Evolutionary conservation across 2,113 vertebrate genomes (phyloP), one percentile per base, ranked within the genome.

Genomic region (Myrmecobius fasciatus): DNA sequence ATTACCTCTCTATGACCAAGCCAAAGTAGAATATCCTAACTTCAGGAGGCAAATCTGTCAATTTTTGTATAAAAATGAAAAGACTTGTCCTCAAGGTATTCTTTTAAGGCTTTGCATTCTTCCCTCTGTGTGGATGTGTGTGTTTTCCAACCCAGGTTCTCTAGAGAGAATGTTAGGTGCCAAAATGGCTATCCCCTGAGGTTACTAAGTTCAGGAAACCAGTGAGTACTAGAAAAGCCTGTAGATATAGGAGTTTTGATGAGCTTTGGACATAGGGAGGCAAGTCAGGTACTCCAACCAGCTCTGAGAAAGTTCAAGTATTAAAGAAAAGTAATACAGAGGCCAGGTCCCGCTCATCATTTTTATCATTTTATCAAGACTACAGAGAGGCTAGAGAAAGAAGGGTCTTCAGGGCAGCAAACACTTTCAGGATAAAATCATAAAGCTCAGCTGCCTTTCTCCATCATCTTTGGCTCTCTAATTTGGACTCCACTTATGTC

Each of bases 301-400:
- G 89, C 53, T 93, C 95, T 51, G 22, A 17, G 36, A 90, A 46
- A 89, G 46, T 9, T 53, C 83, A 31, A 94, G 8, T 51, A 91
- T 90, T 92, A 89, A 96, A 93, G 67, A 83, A 36, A 36, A 9
- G 28, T 31, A 91, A 24, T 47, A 52, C 91, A 28, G 93, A 46
- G 20, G 54, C 31, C n/a, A 53, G n/a, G 28, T 93, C 43, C 31
- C 52, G 52, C 93, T 94, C 53, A 52, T 25, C 0, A 26, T 53
- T 95, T 94, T 91, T 88, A 47, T 90, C 91, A 54, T 93, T 51
- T 47, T 88, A 43, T 96, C 60, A 97, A 92, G 94, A 95, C 56
- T 3, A 92, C 51, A 89, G 43, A 90, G 43, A 48, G 60, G 53
- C 91, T 94, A 2, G 47, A 89, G 94, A 83, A 47, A 56, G 24